These are phyloP conservation scores for Diaphora mendica DNA, from an alignment of 2,888 invertebrate species.

Conservation along the genomic window DNA sequence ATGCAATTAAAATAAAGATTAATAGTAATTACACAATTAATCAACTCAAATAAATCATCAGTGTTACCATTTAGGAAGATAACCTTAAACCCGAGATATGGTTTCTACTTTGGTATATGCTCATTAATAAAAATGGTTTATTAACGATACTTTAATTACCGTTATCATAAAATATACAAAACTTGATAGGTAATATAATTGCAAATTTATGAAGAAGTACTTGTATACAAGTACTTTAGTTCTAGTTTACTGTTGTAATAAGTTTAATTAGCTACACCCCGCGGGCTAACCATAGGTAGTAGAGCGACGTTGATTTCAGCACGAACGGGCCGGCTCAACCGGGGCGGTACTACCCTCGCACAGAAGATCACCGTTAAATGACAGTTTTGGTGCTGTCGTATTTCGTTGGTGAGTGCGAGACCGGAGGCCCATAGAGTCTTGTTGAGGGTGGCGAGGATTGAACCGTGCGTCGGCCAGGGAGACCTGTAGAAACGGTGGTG, in stretches of 20 bases:
- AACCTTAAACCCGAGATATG: neutral
- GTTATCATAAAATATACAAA: neutral
- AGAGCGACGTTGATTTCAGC: no score
- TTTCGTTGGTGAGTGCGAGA: no score
- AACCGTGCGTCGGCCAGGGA: no score
- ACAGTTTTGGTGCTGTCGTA: no score
- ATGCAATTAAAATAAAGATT: neutral
- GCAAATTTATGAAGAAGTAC: neutral
- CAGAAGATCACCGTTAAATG: no score
- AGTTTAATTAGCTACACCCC: no score
- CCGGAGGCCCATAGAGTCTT: no score
- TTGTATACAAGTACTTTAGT: neutral
- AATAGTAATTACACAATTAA: neutral
- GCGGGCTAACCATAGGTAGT: no score
- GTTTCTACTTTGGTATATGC: neutral
- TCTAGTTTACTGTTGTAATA: neutral
- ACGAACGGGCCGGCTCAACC: no score
- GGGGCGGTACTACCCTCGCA: no score
- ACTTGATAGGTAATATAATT: neutral
- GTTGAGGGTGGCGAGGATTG: no score
- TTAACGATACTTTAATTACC: neutral
- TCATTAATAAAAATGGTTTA: neutral
- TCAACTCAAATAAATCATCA: neutral
- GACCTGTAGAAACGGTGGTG: no score
- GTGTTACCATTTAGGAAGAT: neutral